Evolutionary conservation across 37 sponge, comb jelly and placozoan species (phyloP), one percentile per base, ranked within the genome.

Genomic region (Tethya wilhelma): DNA sequence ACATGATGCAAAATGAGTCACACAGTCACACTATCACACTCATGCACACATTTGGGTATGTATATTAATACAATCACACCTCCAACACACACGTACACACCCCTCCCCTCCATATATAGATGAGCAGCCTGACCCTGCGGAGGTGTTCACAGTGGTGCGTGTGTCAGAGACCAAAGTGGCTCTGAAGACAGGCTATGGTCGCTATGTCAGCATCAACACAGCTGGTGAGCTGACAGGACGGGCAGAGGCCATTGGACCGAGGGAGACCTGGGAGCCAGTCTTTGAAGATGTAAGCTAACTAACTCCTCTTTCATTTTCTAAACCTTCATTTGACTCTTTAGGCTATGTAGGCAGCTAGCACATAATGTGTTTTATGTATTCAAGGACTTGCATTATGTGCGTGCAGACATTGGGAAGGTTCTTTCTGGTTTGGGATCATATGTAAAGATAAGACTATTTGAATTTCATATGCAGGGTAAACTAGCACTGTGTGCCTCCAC

Each of bases 191-290:
- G 94, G 75, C 12, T 93, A 79, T 67, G 87, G 83, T 11, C 75
- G 90, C 33, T 93, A 93, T 38, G 65, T 93, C 29, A 73, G 90
- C 56, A 83, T 89, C 32, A 81, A 76, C 64, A 60, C 87, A 37
- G 73, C 74, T 0, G 94, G 94, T 2, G 94, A 93, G 44, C 74
- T 93, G 65, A 42, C 64, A 6, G 94, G 94, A 22, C 63, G 82
- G 31, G 68, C 87, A 49, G 94, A 93, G 36, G 94, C 94, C 11
- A 73, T 90, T 39, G 94, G 84, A 30, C 84, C 79, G 0, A 53
- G 94, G 39, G 94, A 93, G 71, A 77, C 53, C 40, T 93, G 94
- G 94, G 94, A 93, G 38, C 87, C 87, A 26, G 86, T 93, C 19
- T 93, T 93, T 83, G 86, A 93, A 58, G 87, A 90, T 44, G 94